Base-by-base conservation (phyloP, 1,140 invertebrate genomes). In the Drosophila aff. region DNA sequence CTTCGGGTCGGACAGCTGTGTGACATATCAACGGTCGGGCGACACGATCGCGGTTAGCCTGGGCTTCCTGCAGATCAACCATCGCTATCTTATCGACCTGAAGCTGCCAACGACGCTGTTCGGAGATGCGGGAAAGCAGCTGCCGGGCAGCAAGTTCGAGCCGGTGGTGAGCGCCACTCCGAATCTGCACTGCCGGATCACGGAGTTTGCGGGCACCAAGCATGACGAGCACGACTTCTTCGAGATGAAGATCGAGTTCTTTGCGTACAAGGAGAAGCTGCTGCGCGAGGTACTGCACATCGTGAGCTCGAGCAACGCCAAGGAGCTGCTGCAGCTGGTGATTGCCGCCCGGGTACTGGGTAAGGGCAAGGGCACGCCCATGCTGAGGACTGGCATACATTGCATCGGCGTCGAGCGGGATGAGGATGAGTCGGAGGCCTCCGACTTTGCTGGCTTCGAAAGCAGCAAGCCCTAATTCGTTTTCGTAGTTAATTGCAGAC, bases 301-400 rank as follows among this genome's bases (percentile, higher is more conserved):
- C 16, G 69, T 94, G 4, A 93, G 94, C 59, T 68, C 90, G 18
- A 86, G 77, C 44, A 92, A 92, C 64, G 67, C 72, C 40, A 87
- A 92, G 74, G 91, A 92, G 40, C 67, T 90, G 58, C 61, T 93
- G 9, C 92, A 92, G 65, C 60, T 93, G 58, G 62, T 93, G 13
- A 91, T 93, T 43, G 78, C 82, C n/a, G 93, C 93, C 6, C 91
- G 93, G 38, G 92, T 94, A 1, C 76, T 94, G 61, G 94, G 93
- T 13, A 94, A 94, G 72, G 94, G 93, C 60, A 94, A 94, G 75
- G 94, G 94, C 0, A 94, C 94, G 4, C 94, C 94, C 28, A 87
- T 94, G 72, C 71, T 94, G 62, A 89, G 94, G 46, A 94, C 94
- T 15, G 94, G 94, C 5, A 94, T 94, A 59, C 94, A 93, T 40